Evolutionary conservation across 2,888 invertebrate genomes (phyloP), one percentile per base, ranked within the genome.

Genomic region (Galerucella pusilla): DNA sequence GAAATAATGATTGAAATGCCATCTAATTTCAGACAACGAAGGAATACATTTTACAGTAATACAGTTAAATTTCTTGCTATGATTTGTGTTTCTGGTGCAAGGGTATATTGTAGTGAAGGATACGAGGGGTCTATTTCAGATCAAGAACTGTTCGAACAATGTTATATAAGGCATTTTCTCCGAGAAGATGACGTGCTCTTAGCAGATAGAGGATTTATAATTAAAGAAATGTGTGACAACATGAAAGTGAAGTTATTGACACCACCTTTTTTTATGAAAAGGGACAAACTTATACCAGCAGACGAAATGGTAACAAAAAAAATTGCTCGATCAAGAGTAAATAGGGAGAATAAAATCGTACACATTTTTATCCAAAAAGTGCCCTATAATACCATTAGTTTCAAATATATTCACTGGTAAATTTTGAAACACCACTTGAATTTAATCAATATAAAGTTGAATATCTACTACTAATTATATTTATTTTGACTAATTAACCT

Each of bases 141-240:
- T 20, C 20, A 20, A 20, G 20, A 20, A 20, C 20, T 20, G 20
- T 20, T 20, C 20, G 20, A 20, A 20, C 20, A 20, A 20, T 20
- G 20, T 20, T 20, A 20, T 20, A 20, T 20, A 20, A 20, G 20
- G 20, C 20, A 20, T 20, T 20, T 20, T 20, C 20, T 20, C 20
- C 20, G 20, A 20, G 20, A 20, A 20, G 20, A 20, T 20, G 20
- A 20, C 20, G 20, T 20, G 20, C 20, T 20, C 20, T 20, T 20
- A 20, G 20, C 20, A 20, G 20, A 65, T 64, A 20, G 71, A 20
- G 64, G 71, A 14, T 71, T 71, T 64, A 28, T 64, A 25, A 71
- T 71, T 12, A 46, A 54, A 64, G 71, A 71, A 35, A 14, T 64
- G 9, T 63, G 49, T 11, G 28, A 64, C 28, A 63, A 71, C n/a